Base-by-base conservation (phyloP, 2,888 invertebrate species). In the Xiphydria camelus region DNA sequence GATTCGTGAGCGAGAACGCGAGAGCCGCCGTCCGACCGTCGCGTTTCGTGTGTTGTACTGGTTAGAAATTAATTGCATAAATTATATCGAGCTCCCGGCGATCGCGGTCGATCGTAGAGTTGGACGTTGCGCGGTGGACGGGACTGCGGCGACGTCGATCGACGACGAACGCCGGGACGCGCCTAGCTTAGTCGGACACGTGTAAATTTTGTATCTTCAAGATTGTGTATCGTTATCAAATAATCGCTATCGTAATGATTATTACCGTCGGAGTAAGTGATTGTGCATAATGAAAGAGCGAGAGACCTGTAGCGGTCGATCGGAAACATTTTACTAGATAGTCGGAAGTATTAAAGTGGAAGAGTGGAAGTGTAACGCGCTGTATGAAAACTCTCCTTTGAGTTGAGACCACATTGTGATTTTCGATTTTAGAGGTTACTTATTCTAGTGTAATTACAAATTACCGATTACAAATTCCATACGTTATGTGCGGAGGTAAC, bases 201-300 rank as follows among this genome's bases (percentile, higher is more conserved):
- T 71, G 70, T 70, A 70, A 66, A 71, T 71, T 71, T 71, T 71
- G 68, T 71, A 71, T 71, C 68, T 68, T 68, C 61, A 67, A 39
- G 60, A 67, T 68, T 68, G 68, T 64, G 67, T 67, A 70, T 62
- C 62, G 65, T 70, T 45, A 45, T 45, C 15, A 18, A 14, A 5
- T 34, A 34, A 34, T n/a, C 34, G 49, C 42, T 49, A 50, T 55
- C 48, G 42, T 49, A 55, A 48, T 47, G 51, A 41, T 53, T 49
- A 48, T 37, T 45, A 53, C 54, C 47, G 42, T 53, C 52, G 43
- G 52, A 51, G 55, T 60, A 62, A 63, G 53, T 54, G 55, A 49
- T 41, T 69, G 68, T 68, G 67, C 61, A 70, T 70, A 66, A 63
- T n/a, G n/a, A n/a, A n/a, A n/a, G n/a, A n/a, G n/a, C n/a, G n/a